Evolutionary conservation across 2,113 vertebrate genomes (phyloP), one percentile per base, ranked within the genome.

Genomic region (Sciurus niger): DNA sequence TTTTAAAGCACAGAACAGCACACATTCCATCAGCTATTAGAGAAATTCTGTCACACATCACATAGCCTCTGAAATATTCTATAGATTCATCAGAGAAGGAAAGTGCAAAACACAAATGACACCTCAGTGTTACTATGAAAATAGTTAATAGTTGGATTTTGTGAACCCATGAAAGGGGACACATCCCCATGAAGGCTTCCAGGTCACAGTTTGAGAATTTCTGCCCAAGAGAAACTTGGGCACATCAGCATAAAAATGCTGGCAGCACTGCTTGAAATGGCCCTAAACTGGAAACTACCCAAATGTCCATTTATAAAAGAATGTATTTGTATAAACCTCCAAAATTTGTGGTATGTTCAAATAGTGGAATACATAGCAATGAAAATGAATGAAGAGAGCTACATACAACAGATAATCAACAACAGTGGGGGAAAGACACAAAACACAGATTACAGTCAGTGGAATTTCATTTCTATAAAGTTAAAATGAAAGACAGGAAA

Each of bases 1-100:
- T n/a, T 89, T 34, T 74, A 84, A 90, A 73, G 63, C 77, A 90
- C n/a, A 84, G 25, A 18, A 93, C 37, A 90, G 48, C 28, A 65
- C n/a, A 46, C 17, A 32, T 46, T 53, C 48, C 40, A 48, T 58
- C 76, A 67, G 20, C 34, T 32, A 87, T 73, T 82, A 90, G 25
- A 82, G 51, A 18, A 22, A 40, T 30, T 11, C n/a, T 2, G 34
- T 37, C 13, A 14, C 16, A 73, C 0, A 0, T 80, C 48, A 78
- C 20, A 37, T 25, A 70, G 74, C 37, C 34, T 94, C 34, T 46
- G 11, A 53, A 79, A 65, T 74, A 86, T 20, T 24, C 40, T 20
- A 3, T 55, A 90, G 28, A 28, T 5, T 22, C 74, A 8, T 48
- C 68, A 82, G 76, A 87, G 55, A 58, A 84, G 16, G 34, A 90